A percentile compares a stretch with the other conserved stretches of the same genome.
Conservation (phyloP, 2,113 vertebrate species). For the Bombycilla garrulus region DNA sequence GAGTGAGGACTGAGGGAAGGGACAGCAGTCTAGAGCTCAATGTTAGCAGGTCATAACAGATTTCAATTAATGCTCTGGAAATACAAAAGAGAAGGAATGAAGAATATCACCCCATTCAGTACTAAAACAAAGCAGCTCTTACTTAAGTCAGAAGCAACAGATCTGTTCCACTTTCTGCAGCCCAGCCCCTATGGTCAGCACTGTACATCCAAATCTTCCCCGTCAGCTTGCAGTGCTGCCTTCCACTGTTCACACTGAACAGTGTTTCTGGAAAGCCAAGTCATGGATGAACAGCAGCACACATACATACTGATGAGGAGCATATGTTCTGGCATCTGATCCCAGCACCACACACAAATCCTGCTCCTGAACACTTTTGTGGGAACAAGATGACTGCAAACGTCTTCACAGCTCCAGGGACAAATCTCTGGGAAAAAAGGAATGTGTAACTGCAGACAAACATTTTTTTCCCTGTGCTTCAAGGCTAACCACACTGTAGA, state of each 20-base stretch:
- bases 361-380: background rate
- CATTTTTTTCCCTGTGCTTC: background rate
- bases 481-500: constrained; percentile 29
- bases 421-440: constrained; percentile 13
- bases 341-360: background rate
- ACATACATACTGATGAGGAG: background rate
- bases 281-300: background rate
- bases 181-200: background rate
- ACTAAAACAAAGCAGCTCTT: background rate
- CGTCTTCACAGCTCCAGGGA: constrained; percentile 17
- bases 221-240: background rate
- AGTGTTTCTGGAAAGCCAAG: background rate
- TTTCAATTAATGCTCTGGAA: background rate
- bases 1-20: background rate
- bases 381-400: constrained; percentile 17
- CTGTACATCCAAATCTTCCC: background rate
- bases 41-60: background rate
- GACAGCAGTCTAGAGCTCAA: background rate
- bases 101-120: background rate
- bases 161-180: background rate
- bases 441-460: constrained; percentile 30
- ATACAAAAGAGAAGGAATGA: background rate
- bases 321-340: background rate
- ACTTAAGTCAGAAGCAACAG: background rate
- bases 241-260: background rate